These are phyloP conservation scores for Coleophora flavipennella DNA, from an alignment of 2,888 invertebrate genomes.

Conservation along the genomic window DNA sequence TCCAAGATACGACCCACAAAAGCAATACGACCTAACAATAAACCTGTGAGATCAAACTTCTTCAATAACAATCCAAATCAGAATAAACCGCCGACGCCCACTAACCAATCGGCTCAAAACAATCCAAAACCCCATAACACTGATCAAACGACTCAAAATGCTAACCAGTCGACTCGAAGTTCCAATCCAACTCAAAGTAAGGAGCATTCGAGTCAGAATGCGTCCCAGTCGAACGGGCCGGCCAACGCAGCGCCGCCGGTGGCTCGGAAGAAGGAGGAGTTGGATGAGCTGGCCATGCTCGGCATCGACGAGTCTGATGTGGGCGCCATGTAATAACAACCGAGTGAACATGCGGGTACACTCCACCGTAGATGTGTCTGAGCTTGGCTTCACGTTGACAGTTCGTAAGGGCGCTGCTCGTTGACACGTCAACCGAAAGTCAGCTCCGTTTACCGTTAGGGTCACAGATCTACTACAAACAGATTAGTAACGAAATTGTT, in stretches of 20 bases:
- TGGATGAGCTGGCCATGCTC: slow-evolving; percentile 85
- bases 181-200: slow-evolving; percentile 2
- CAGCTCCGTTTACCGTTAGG: no score
- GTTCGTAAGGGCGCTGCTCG: no score
- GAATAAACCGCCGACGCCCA: slow-evolving; percentile 3
- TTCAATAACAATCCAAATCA: slow-evolving; percentile 18
- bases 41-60: slow-evolving; percentile 5
- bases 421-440: no score
- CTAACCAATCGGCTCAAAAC: slow-evolving; percentile 5
- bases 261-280: slow-evolving; percentile 62
- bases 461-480: no score
- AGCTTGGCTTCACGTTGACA: no score
- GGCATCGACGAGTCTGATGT: slow-evolving; percentile 89
- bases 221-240: slow-evolving; percentile 15
- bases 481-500: no score
- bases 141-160: slow-evolving; percentile 3
- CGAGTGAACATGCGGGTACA: neutral
- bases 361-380: no score
- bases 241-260: slow-evolving; percentile 19
- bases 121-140: slow-evolving; percentile 6
- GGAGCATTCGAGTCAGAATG: neutral
- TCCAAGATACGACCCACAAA: slow-evolving; percentile 20
- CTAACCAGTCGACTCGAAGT: slow-evolving; percentile 4
- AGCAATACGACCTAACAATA: slow-evolving; percentile 8
- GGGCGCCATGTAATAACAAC: slow-evolving; percentile 55